Evolutionary conservation across 2,888 invertebrate genomes (phyloP), one percentile per base, ranked within the genome.

Genomic region (Nesidiocoris tenuis): DNA sequence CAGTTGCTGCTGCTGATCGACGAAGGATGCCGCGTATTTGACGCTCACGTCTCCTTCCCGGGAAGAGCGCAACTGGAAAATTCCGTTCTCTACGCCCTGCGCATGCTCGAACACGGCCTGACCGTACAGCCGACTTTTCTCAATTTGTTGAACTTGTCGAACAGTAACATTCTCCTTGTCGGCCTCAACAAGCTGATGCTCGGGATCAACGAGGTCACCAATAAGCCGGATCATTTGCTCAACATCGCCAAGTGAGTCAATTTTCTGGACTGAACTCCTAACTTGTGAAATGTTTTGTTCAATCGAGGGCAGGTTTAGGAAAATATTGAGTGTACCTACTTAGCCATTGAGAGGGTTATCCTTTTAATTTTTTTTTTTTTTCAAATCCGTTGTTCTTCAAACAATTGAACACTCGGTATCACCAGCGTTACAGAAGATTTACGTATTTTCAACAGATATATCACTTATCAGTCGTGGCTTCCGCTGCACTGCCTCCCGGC

Each of bases 161-260:
- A 89, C 80, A 87, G 90, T 56, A 86, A 89, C 0, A 85, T 90
- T 0, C 84, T 94, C 21, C 84, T 95, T 1, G 89, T 92, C 0
- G 91, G 92, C 0, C 85, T 96, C 22, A 93, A 92, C 80, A 91
- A 93, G 79, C 87, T 97, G 1, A 85, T 98, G 22, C 85, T 95
- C 61, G 92, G 92, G 80, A 86, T 91, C 66, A 92, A 93, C 84
- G 89, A 90, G 0, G 86, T 90, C 55, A 90, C 88, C n/a, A 90
- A 90, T 5, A 88, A 88, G 81, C 90, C 93, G 0, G 94, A 94
- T 83, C 90, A 93, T 82, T 87, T 93, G 80, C 85, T 93, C 54
- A 91, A 91, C 80, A 87, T 94, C 23, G 88, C 90, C 0, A 91
- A 91, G 85, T 87, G 82, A 80, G 84, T 81, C 18, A n/a, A n/a